A percentile compares a stretch with the other conserved stretches of the same genome.
phyloP scores from a whole-genome alignment of 2,797 vertebrate species.

The Setipinna tenuifilis region DNA sequence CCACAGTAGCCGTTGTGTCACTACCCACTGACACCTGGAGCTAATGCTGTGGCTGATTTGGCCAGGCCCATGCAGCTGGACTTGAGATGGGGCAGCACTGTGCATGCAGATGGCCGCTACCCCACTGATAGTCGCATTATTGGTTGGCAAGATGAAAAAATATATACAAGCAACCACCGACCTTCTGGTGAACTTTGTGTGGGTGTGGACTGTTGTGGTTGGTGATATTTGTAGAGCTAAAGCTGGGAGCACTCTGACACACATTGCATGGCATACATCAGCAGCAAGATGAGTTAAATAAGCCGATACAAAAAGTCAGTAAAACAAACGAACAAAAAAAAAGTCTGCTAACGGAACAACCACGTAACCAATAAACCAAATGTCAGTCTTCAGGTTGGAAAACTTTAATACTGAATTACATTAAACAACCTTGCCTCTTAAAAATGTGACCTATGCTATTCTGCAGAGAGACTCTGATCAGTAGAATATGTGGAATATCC shows the following conservation, averaged over 20 bases:
- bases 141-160: background rate
- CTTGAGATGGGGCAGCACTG: background rate
- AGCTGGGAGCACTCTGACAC: background rate
- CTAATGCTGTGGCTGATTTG: background rate
- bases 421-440: slow-evolving; percentile 48
- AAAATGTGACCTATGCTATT: slow-evolving; percentile 48
- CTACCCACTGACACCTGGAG: background rate
- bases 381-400: slow-evolving; percentile 27
- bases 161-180: background rate
- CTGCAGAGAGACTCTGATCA: slow-evolving; percentile 37
- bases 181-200: background rate
- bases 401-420: slow-evolving; percentile 67
- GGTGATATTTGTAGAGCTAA: background rate
- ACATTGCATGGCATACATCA: background rate
- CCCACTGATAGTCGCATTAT: background rate
- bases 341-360: background rate
- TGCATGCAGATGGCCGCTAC: background rate
- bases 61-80: slow-evolving; percentile 2
- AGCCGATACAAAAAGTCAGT: background rate
- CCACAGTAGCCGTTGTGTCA: background rate
- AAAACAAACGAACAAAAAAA: background rate
- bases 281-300: background rate
- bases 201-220: background rate
- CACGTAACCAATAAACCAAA: background rate
- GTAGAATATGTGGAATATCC: slow-evolving; percentile 54